Percentiles rank a stretch among this genome's conserved stretches.
Conservation (phyloP, 92 coral and sea anemone species). For the Zoanthus sansibaricus region DNA sequence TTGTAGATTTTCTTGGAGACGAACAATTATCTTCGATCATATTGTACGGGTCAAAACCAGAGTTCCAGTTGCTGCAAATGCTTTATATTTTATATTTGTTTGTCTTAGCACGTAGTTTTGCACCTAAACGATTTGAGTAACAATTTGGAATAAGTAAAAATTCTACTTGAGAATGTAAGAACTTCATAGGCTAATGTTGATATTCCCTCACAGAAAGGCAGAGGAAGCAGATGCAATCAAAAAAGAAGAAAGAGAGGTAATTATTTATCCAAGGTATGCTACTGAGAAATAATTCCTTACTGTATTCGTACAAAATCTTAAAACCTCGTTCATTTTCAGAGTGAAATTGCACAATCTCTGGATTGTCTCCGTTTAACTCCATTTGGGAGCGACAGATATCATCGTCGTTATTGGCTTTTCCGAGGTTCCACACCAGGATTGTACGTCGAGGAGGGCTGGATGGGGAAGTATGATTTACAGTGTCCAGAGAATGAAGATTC, state of each 20-base stretch:
- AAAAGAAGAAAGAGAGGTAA: constrained; percentile 35
- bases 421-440: constrained; percentile 69
- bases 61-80: too few species aligned
- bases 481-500: not conserved
- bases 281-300: not conserved
- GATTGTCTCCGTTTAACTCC: constrained; percentile 67
- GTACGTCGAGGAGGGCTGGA: constrained; percentile 89
- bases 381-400: constrained; percentile 86
- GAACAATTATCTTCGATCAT: too few species aligned
- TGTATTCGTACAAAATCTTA: not conserved
- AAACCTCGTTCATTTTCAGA: constrained; percentile 38
- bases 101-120: too few species aligned
- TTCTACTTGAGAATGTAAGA: too few species aligned
- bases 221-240: constrained; percentile 11
- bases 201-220: not conserved
- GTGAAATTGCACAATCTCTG: constrained; percentile 56
- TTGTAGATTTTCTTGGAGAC: too few species aligned
- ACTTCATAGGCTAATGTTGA: not conserved
- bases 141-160: too few species aligned
- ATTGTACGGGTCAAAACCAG: too few species aligned
- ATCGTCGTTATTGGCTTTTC: constrained; percentile 92
- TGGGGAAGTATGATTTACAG: constrained; percentile 36
- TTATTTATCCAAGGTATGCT: not conserved
- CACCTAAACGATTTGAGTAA: too few species aligned
- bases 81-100: too few species aligned